Conservation (phyloP, 2,888 invertebrate species). For the Sacculina carcini region DNA sequence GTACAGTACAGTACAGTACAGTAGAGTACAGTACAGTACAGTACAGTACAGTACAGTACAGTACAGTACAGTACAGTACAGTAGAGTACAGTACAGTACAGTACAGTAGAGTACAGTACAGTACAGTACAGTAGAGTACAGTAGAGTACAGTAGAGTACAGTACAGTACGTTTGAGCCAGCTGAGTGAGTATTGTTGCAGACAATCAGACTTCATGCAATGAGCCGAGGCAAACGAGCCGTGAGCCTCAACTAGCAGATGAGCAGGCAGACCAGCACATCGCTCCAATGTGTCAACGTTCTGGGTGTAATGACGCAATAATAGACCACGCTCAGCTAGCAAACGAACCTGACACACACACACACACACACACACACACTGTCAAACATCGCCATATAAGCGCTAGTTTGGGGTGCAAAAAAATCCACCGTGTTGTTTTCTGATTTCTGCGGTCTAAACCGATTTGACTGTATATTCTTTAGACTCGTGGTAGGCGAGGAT, state of each 20-base stretch:
- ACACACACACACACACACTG: too few species aligned
- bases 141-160: conserved; percentile 5
- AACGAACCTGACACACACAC: conserved; percentile 20
- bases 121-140: conserved; percentile 2
- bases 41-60: conserved; percentile 3
- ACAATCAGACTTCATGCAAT: conserved; percentile 45
- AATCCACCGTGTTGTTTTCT: too few species aligned
- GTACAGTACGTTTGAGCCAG: too few species aligned
- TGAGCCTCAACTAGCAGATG: conserved; percentile 81
- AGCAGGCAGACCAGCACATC: conserved; percentile 51
- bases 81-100: conserved; percentile 4
- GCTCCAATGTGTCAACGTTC: conserved; percentile 81
- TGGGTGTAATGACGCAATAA: conserved; percentile 32
- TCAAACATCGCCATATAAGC: too few species aligned
- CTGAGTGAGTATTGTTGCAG: conserved; percentile 38
- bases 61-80: conserved; percentile 4
- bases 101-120: not conserved
- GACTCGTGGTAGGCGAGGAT: too few species aligned
- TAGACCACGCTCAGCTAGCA: conserved; percentile 53
- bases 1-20: conserved; percentile 5
- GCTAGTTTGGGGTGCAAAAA: too few species aligned
- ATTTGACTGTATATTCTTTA: too few species aligned
- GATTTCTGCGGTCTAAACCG: too few species aligned
- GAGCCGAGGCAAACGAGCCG: conserved; percentile 68
- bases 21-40: conserved; percentile 3